phyloP scores from a whole-genome alignment of 2,797 vertebrate genomes.

The Hipposideros larvatus region DNA sequence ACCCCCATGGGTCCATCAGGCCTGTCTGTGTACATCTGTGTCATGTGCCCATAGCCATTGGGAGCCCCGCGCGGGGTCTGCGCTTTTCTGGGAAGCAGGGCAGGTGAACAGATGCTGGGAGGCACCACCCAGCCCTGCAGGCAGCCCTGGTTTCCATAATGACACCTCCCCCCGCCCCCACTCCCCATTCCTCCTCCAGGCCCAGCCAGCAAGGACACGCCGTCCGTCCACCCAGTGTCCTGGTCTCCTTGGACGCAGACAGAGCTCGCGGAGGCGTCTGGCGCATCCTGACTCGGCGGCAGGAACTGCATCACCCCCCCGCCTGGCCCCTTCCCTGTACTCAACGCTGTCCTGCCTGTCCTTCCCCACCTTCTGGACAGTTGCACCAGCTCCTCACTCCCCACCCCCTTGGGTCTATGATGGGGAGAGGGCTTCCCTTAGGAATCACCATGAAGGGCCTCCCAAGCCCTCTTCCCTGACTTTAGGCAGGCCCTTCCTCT shows the following conservation, averaged over 20 bases:
- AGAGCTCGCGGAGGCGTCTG: conserved; percentile 80
- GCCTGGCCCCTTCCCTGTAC: conserved; percentile 40
- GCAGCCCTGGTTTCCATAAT: conserved; percentile 65
- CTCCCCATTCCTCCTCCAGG: conserved; percentile 24
- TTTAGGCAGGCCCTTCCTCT: background rate
- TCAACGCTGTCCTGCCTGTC: background rate
- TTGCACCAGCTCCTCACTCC: rapidly evolving
- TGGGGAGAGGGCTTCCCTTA: background rate
- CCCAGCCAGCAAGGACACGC: conserved; percentile 73
- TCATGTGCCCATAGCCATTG: background rate
- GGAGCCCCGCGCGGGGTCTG: background rate
- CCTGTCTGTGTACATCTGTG: background rate
- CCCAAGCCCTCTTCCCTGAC: background rate
- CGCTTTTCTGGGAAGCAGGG: background rate
- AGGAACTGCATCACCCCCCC: background rate
- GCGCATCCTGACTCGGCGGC: conserved; percentile 65
- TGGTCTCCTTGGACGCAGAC: conserved; percentile 80
- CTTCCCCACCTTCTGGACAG: background rate
- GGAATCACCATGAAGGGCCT: background rate
- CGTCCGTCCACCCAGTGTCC: conserved; percentile 63
- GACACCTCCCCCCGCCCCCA: conserved; percentile 12
- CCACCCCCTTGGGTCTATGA: rapidly evolving
- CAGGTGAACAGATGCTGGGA: conserved; percentile 46
- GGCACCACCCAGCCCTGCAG: background rate
- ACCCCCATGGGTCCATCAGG: background rate